phyloP scores from a whole-genome alignment of 2,113 vertebrate genomes.

The Protobothrops mucrosquamatus region DNA sequence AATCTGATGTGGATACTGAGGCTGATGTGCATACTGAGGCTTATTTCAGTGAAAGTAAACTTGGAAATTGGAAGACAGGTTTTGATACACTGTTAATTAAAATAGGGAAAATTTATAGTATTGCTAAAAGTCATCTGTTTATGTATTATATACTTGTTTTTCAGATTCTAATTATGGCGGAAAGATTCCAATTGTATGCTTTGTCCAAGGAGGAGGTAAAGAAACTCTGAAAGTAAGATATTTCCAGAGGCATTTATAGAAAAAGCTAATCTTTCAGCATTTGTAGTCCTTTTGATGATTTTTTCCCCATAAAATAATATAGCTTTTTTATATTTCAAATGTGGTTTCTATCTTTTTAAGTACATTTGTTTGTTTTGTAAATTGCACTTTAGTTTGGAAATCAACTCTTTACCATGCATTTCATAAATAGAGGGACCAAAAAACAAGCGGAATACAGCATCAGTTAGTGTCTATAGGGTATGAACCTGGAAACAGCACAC shows the following conservation, averaged over 20 bases:
- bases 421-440: not conserved
- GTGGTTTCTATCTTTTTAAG: not conserved
- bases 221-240: conserved; percentile 76
- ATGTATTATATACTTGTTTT: conserved; percentile 7
- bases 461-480: not conserved
- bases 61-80: not conserved
- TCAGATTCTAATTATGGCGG: conserved; percentile 78
- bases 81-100: not conserved
- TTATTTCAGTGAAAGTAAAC: not conserved
- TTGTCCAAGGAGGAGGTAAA: conserved; percentile 77
- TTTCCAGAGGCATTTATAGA: not conserved
- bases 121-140: not conserved
- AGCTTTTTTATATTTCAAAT: not conserved
- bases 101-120: not conserved
- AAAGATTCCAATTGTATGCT: conserved; percentile 80
- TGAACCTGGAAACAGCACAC: not conserved
- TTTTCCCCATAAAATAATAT: not conserved
- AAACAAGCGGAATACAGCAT: not conserved
- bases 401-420: not conserved
- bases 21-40: not conserved
- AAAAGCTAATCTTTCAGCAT: not conserved
- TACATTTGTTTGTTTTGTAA: not conserved
- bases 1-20: not conserved
- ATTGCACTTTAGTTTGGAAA: not conserved
- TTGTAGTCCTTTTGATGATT: not conserved